Conservation (phyloP, 2,888 invertebrate genomes). For the Chirona hameri region DNA sequence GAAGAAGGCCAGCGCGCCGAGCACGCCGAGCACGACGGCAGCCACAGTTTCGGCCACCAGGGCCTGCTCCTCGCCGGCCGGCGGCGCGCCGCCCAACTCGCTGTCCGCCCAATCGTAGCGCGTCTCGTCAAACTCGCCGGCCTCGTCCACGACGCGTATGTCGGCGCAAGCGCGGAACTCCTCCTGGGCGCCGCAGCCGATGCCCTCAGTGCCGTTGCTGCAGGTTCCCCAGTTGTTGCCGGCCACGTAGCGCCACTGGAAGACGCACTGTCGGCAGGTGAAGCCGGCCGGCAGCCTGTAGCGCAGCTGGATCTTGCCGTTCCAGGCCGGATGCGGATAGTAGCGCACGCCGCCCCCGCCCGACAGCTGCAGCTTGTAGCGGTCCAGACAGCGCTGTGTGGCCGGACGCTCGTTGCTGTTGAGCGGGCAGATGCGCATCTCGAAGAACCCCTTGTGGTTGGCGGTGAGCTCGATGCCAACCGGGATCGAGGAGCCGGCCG, state of each 20-base stretch:
- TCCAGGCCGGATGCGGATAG: constrained; percentile 55
- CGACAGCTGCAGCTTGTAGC: constrained; percentile 60
- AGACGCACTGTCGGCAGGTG: constrained; percentile 73
- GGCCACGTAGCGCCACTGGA: constrained; percentile 85
- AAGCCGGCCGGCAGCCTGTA: constrained; percentile 62
- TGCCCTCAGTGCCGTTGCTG: constrained; percentile 56
- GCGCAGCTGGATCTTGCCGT: constrained; percentile 71
- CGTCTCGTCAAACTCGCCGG: constrained; percentile 39
- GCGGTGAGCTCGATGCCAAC: constrained; percentile 82
- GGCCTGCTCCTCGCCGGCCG: not conserved
- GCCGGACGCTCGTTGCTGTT: constrained; percentile 50
- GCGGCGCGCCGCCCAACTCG: constrained; percentile 8
- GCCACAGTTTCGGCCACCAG: constrained; percentile 32
- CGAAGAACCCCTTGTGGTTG: constrained; percentile 78
- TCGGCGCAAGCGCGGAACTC: constrained; percentile 53
- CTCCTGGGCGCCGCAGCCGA: constrained; percentile 85
- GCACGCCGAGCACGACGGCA: constrained; percentile 75
- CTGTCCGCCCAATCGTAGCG: constrained; percentile 26
- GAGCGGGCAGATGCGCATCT: constrained; percentile 76
- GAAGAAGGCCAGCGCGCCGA: constrained; percentile 45
- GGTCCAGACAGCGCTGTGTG: constrained; percentile 70
- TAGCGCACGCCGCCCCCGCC: constrained; percentile 45
- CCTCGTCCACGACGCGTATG: constrained; percentile 42
- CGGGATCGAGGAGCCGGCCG: constrained; percentile 62
- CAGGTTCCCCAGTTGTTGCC: constrained; percentile 73